Conservation (phyloP, 2,113 vertebrate species). For the Aptenodytes patagonicus region DNA sequence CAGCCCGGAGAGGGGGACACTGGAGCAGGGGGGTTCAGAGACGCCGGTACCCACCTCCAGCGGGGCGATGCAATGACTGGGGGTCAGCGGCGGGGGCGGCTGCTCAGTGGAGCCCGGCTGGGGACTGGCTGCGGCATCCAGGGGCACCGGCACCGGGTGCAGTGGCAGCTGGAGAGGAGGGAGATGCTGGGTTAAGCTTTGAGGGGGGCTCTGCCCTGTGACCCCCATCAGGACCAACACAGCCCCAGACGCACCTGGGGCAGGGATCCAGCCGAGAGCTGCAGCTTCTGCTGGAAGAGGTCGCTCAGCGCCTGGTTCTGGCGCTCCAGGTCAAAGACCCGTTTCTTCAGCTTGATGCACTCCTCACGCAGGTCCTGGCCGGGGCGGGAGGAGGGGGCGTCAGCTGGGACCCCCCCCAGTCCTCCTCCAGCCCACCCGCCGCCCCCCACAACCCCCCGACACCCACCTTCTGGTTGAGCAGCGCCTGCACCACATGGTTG, state of each 20-base stretch:
- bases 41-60: conserved; percentile 61
- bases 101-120: conserved; percentile 43
- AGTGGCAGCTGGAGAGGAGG: conserved; percentile 28
- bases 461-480: too few species aligned
- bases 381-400: rapidly evolving
- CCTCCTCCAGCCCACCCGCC: rapidly evolving
- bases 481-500: too few species aligned
- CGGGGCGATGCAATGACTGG: conserved; percentile 37
- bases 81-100: background rate
- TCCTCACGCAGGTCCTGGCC: conserved; percentile 92
- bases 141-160: background rate
- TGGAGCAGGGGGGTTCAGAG: rapidly evolving
- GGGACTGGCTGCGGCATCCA: background rate
- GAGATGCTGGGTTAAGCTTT: background rate
- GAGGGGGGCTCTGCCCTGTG: background rate
- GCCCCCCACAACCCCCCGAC: too few species aligned
- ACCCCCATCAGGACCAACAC: rapidly evolving
- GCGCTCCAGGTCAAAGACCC: conserved; percentile 93
- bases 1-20: background rate
- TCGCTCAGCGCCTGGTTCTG: conserved; percentile 92
- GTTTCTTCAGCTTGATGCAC: conserved; percentile 95
- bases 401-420: background rate
- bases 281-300: conserved; percentile 92
- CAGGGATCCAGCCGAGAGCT: conserved; percentile 80
- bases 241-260: conserved; percentile 77